phyloP scores from a whole-genome alignment of 2,113 vertebrate species.

The Istiophorus platypterus region DNA sequence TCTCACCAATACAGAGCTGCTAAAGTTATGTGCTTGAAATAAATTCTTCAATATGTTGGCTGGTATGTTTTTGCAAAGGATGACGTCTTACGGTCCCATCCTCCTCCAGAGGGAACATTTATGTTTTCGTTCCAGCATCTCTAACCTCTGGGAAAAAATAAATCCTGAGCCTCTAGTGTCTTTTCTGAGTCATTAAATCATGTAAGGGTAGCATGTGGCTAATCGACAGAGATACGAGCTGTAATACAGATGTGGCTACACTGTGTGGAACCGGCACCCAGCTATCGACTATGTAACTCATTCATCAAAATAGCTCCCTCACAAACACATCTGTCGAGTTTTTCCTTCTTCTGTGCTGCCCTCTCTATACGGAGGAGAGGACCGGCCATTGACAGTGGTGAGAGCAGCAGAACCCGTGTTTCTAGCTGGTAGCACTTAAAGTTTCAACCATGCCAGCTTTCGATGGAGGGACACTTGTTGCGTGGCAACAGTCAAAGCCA shows the following conservation, averaged over 20 bases:
- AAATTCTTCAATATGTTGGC: not conserved
- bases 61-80: not conserved
- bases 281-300: not conserved
- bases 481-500: slow-evolving; percentile 1
- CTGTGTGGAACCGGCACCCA: too few species aligned
- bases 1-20: slow-evolving; percentile 16
- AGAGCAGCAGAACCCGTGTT: not conserved
- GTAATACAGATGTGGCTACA: not conserved
- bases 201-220: not conserved
- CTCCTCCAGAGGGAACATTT: not conserved
- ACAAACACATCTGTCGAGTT: not conserved
- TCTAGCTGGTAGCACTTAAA: not conserved
- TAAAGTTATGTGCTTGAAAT: not conserved
- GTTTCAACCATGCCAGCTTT: slow-evolving; percentile 2
- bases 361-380: not conserved
- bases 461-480: not conserved
- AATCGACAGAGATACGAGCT: not conserved
- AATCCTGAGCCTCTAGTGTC: not conserved
- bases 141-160: not conserved
- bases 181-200: not conserved
- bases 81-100: not conserved
- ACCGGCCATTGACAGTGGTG: not conserved
- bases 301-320: not conserved
- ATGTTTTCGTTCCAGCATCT: not conserved
- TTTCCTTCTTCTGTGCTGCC: not conserved